Percentiles rank a stretch among this genome's conserved stretches.
phyloP scores from a whole-genome alignment of 1,140 invertebrate species.

The Aphelenchoides avenae region DNA sequence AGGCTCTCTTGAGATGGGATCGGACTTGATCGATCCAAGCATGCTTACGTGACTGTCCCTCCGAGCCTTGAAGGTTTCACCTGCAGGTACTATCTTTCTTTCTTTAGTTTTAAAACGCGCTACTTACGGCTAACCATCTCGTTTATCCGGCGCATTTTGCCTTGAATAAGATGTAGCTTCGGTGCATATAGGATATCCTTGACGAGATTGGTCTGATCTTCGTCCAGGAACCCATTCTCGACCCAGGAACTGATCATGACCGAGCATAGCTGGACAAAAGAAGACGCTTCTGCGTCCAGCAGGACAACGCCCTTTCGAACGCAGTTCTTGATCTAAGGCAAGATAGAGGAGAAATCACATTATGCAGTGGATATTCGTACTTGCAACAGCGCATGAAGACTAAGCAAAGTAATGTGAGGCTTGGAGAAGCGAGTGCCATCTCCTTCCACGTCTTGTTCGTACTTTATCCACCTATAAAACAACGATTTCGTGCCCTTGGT shows the following conservation, averaged over 20 bases:
- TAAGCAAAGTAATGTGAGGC: conserved; percentile 41
- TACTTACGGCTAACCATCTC: conserved; percentile 21
- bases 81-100: not conserved
- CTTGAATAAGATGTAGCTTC: conserved; percentile 43
- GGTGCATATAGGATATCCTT: conserved; percentile 44
- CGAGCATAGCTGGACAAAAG: conserved; percentile 37
- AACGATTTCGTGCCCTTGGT: not conserved
- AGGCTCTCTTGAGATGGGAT: not conserved
- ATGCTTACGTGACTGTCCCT: not conserved
- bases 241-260: conserved; percentile 33
- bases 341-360: conserved; percentile 11
- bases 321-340: conserved; percentile 28
- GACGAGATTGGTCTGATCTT: conserved; percentile 30
- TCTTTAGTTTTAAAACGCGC: not conserved
- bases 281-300: conserved; percentile 16
- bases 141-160: conserved; percentile 40
- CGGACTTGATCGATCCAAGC: not conserved
- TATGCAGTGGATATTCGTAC: too few relatives aligned
- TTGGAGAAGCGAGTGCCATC: conserved; percentile 47
- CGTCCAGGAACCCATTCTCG: conserved; percentile 18
- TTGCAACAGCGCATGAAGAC: conserved; percentile 33
- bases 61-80: too few relatives aligned
- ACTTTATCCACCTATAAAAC: conserved; percentile 44
- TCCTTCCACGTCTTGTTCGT: conserved; percentile 45
- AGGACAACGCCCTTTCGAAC: conserved; percentile 35